Conservation (phyloP, 1,140 invertebrate genomes). For the Lineus longissimus region DNA sequence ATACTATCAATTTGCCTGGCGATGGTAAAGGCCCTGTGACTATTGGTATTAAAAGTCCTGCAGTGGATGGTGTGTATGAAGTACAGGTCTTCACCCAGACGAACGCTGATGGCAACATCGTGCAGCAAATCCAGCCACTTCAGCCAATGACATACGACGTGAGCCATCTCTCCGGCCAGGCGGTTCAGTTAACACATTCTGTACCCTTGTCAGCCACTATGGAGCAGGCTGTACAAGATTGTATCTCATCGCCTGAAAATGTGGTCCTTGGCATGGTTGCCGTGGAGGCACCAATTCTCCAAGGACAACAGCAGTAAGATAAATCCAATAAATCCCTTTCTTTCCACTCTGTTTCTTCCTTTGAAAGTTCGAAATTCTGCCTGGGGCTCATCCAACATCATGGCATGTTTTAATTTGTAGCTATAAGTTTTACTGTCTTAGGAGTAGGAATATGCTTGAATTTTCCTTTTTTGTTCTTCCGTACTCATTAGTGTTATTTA, state of each 20-base stretch:
- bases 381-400: too few species aligned
- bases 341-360: neutral
- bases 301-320: neutral
- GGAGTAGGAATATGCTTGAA: too few species aligned
- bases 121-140: slow-evolving; percentile 15
- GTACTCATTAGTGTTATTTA: too few species aligned
- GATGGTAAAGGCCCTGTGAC: slow-evolving; percentile 25
- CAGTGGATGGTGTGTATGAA: slow-evolving; percentile 25
- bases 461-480: too few species aligned
- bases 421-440: too few species aligned
- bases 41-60: slow-evolving; percentile 35
- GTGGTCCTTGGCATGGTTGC: slow-evolving; percentile 19
- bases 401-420: too few species aligned
- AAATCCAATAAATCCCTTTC: neutral
- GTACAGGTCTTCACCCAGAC: slow-evolving; percentile 18
- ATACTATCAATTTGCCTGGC: slow-evolving; percentile 24
- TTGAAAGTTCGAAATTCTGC: neutral
- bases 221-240: slow-evolving; percentile 19
- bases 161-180: slow-evolving; percentile 30
- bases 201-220: slow-evolving; percentile 24
- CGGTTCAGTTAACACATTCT: slow-evolving; percentile 39
- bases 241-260: slow-evolving; percentile 6
- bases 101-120: slow-evolving; percentile 7
- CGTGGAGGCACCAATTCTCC: slow-evolving; percentile 18
- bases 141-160: slow-evolving; percentile 12